These are phyloP conservation scores for Pollenia griseotomentosa DNA, from an alignment of 2,888 invertebrate species.

Conservation along the genomic window DNA sequence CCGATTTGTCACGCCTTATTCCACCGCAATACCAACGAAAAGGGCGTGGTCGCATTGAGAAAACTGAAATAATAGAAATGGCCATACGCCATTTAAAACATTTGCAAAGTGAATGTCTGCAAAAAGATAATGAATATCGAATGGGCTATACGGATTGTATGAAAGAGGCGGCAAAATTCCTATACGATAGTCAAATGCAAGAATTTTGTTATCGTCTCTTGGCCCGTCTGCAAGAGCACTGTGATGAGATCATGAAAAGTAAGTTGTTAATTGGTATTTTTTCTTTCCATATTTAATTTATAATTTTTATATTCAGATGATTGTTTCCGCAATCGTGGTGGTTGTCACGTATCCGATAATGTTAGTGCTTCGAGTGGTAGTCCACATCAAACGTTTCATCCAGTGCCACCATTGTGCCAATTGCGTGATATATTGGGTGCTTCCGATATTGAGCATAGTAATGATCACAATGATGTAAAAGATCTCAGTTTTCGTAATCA, in stretches of 20 bases:
- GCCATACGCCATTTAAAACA: conserved; percentile 97
- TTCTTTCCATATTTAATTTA: background rate
- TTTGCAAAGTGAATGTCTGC: conserved; percentile 88
- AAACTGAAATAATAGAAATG: conserved; percentile 99
- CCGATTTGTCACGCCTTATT: conserved; percentile 95
- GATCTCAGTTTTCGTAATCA: conserved; percentile 83
- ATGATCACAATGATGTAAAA: conserved; percentile 84
- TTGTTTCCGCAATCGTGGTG: conserved; percentile 81
- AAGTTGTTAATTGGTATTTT: conserved; percentile 66
- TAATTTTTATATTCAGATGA: conserved; percentile 78
- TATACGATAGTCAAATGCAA: conserved; percentile 94
- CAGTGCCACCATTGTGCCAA: conserved; percentile 83
- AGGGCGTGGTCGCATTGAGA: conserved; percentile 97
- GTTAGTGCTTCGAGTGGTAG: conserved; percentile 86
- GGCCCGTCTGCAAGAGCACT: conserved; percentile 93
- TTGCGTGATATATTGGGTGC: conserved; percentile 83
- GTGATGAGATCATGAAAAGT: conserved; percentile 88
- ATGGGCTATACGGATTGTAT: conserved; percentile 96
- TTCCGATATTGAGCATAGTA: conserved; percentile 83
- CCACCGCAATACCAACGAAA: conserved; percentile 97
- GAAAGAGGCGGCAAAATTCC: conserved; percentile 94
- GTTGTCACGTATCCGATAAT: conserved; percentile 85
- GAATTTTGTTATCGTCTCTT: conserved; percentile 92
- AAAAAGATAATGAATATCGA: conserved; percentile 86
- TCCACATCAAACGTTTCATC: conserved; percentile 83